These are phyloP conservation scores for Alcedo quadribrachys DNA, from an alignment of 2,797 vertebrate species.

Conservation along the genomic window DNA sequence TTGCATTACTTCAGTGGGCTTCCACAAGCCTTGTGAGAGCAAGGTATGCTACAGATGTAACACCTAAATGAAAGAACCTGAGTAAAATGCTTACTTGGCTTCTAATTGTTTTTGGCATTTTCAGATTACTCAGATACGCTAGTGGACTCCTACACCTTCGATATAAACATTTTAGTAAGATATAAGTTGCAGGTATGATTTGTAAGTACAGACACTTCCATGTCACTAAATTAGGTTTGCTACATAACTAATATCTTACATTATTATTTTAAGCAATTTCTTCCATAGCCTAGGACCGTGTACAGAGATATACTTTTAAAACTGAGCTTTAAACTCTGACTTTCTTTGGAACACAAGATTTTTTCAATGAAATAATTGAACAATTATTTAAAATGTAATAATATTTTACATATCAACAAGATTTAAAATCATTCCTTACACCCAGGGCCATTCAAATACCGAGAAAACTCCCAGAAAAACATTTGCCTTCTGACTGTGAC, in stretches of 20 bases:
- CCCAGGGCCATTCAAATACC: background rate
- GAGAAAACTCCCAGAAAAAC: background rate
- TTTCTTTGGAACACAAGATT: background rate
- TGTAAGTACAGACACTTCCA: background rate
- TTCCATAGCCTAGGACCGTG: background rate
- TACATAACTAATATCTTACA: background rate
- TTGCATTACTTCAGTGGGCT: background rate
- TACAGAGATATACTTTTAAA: background rate
- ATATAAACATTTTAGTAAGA: background rate
- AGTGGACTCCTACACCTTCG: background rate
- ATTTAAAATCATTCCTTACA: background rate
- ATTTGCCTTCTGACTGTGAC: background rate
- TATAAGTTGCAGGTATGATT: background rate
- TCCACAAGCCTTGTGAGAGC: background rate
- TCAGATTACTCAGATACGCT: background rate
- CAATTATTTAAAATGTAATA: background rate
- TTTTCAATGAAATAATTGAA: background rate
- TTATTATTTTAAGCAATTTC: background rate
- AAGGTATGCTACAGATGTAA: background rate
- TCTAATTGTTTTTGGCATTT: background rate
- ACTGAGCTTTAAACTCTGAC: background rate
- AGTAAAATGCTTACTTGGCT: background rate
- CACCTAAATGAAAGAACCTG: background rate
- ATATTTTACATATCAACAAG: background rate
- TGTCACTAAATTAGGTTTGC: background rate